phyloP scores from a whole-genome alignment of 2,888 invertebrate genomes.

The Campoplex capitator region DNA sequence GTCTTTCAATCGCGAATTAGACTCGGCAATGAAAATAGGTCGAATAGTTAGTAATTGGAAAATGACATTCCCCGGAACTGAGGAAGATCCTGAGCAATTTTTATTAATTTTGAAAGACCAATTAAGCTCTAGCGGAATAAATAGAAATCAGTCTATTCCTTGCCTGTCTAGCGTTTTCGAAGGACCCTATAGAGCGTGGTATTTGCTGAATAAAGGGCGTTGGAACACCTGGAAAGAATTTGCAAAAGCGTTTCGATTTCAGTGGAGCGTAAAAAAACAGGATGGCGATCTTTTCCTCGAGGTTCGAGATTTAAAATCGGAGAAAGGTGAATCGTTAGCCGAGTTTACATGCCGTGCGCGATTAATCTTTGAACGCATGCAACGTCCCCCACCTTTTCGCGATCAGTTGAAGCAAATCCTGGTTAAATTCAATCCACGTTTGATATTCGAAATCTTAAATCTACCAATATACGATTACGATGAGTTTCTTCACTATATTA shows the following conservation, averaged over 20 bases:
- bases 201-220: slow-evolving; percentile 51
- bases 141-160: slow-evolving; percentile 56
- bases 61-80: slow-evolving; percentile 55
- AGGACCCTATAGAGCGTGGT: slow-evolving; percentile 64
- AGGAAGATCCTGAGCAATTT: slow-evolving; percentile 62
- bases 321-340: slow-evolving; percentile 54
- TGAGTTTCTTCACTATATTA: slow-evolving; percentile 55
- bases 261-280: slow-evolving; percentile 62
- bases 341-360: slow-evolving; percentile 66
- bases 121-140: slow-evolving; percentile 49
- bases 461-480: slow-evolving; percentile 30
- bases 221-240: slow-evolving; percentile 63
- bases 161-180: slow-evolving; percentile 63
- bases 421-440: slow-evolving; percentile 52
- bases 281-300: no score
- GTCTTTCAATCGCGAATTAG: slow-evolving; percentile 23
- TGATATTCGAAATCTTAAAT: slow-evolving; percentile 55
- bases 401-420: slow-evolving; percentile 48
- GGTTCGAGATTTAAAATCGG: slow-evolving; percentile 34
- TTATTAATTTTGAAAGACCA: slow-evolving; percentile 58
- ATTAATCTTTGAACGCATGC: slow-evolving; percentile 62
- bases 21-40: slow-evolving; percentile 59
- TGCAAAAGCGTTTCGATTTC: slow-evolving; percentile 55
- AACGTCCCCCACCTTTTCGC: slow-evolving; percentile 49
- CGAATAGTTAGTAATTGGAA: slow-evolving; percentile 62